These are phyloP conservation scores for Ataeniobius toweri DNA, from an alignment of 2,797 vertebrate genomes.

Conservation along the genomic window DNA sequence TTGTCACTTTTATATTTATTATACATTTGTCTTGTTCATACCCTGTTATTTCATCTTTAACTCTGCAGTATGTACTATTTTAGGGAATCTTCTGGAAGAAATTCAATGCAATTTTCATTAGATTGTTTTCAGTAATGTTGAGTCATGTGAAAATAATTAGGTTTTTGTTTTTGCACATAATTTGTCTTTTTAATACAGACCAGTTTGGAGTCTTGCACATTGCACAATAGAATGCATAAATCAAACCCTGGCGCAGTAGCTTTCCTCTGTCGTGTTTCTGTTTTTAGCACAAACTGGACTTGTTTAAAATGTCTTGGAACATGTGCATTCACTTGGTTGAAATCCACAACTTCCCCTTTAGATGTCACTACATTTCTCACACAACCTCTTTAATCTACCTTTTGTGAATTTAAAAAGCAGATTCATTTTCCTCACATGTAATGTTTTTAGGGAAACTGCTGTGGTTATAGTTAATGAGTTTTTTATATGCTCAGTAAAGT, in stretches of 20 bases:
- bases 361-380: neutral
- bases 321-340: neutral
- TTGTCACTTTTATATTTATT: slow-evolving; percentile 3
- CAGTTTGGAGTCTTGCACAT: neutral
- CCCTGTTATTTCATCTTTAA: neutral
- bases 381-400: neutral
- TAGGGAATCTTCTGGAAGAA: neutral
- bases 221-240: neutral
- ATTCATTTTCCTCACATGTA: neutral
- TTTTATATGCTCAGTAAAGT: neutral
- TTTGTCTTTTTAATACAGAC: neutral
- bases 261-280: neutral
- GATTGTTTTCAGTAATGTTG: neutral
- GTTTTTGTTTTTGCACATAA: neutral
- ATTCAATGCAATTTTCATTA: neutral
- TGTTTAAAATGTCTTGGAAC: too few relatives aligned
- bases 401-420: neutral
- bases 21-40: too few relatives aligned
- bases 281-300: neutral
- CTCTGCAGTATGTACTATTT: neutral
- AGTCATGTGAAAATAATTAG: neutral
- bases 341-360: neutral
- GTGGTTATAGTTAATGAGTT: neutral
- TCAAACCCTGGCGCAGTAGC: neutral
- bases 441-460: neutral